Conservation (phyloP, 2,888 invertebrate genomes). For the Diaprepes abbreviatus region DNA sequence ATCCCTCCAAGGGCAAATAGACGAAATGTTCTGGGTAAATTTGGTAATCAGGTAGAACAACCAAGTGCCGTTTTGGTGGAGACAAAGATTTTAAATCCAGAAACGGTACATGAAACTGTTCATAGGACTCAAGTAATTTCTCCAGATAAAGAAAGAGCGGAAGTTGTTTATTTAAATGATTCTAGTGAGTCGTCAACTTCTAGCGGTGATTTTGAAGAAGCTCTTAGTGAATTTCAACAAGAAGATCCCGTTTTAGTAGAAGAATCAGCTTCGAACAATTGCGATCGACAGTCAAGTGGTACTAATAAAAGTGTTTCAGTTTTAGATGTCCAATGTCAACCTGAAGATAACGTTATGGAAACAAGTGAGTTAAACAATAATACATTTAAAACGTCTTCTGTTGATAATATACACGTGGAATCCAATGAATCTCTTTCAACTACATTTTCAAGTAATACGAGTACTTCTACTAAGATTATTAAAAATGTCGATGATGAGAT, state of each 20-base stretch:
- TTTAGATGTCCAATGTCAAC: background rate
- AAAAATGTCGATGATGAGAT: background rate
- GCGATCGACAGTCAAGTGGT: too few species aligned
- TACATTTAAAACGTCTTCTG: background rate
- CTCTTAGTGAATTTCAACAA: conserved; percentile 62
- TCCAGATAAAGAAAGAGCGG: conserved; percentile 69
- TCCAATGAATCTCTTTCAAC: conserved; percentile 47
- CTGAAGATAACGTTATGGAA: background rate
- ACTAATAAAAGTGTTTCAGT: background rate
- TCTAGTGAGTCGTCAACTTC: conserved; percentile 61
- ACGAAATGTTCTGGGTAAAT: conserved; percentile 15
- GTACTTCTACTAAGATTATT: conserved; percentile 40
- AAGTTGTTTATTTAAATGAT: conserved; percentile 79
- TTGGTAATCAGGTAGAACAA: conserved; percentile 45
- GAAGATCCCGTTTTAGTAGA: too few species aligned
- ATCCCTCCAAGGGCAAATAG: conserved; percentile 41
- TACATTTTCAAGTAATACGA: conserved; percentile 32
- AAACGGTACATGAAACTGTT: conserved; percentile 69
- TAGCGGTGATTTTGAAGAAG: conserved; percentile 37
- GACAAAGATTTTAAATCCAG: conserved; percentile 69
- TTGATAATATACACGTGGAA: conserved; percentile 14
- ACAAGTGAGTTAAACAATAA: conserved; percentile 13
- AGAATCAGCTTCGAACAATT: too few species aligned
- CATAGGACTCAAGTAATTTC: conserved; percentile 67
- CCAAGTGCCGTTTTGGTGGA: conserved; percentile 70